Conservation (phyloP, 2,113 vertebrate species). For the Cyanistes caeruleus region DNA sequence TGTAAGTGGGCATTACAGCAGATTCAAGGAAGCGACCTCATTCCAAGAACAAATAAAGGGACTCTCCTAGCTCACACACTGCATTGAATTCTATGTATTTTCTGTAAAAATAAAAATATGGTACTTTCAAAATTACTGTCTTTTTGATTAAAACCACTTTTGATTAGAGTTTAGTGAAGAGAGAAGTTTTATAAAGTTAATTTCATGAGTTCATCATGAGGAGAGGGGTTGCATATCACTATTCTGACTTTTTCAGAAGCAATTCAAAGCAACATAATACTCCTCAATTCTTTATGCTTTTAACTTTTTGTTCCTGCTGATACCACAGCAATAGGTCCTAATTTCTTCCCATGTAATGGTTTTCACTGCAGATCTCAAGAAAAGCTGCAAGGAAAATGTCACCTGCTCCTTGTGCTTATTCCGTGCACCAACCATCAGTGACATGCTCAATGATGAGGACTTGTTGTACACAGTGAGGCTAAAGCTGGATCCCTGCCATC, state of each 20-base stretch:
- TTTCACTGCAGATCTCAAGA: slow-evolving; percentile 64
- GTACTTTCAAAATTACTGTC: not conserved
- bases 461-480: slow-evolving; percentile 89
- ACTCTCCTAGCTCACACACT: not conserved
- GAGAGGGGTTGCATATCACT: not conserved
- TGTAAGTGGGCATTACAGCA: not conserved
- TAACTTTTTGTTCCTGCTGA: not conserved
- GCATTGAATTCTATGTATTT: not conserved
- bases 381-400: slow-evolving; percentile 63
- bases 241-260: not conserved
- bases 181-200: not conserved
- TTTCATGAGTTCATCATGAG: not conserved
- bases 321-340: not conserved
- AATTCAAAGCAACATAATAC: not conserved
- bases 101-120: not conserved
- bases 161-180: not conserved
- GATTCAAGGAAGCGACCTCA: accelerated
- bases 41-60: not conserved
- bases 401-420: slow-evolving; percentile 73
- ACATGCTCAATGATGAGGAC: slow-evolving; percentile 96
- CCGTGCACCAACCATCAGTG: slow-evolving; percentile 90
- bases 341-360: not conserved
- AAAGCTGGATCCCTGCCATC: slow-evolving; percentile 94
- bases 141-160: not conserved
- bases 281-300: not conserved